Evolutionary conservation across 2,797 vertebrate genomes (phyloP), one percentile per base, ranked within the genome.

Genomic region (Pangasius djambal): DNA sequence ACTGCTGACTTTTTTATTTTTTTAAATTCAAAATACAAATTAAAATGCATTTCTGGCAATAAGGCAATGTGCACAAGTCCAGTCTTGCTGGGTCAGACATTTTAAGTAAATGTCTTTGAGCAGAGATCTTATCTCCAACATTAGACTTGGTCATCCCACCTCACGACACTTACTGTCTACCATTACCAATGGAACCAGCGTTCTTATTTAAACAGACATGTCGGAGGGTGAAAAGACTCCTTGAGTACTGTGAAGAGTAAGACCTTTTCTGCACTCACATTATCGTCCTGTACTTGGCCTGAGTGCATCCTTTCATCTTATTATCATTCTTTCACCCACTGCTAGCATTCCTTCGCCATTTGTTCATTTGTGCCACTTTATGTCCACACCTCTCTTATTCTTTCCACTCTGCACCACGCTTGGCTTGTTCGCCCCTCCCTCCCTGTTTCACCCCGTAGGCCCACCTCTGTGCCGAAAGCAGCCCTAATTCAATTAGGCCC

Each of bases 401-500:
- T 83, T 59, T 44, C 34, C 31, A 92, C 93, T 70, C 63, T 22
- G 16, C n/a, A 69, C 63, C 44, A 69, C n/a, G n/a, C 44, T 34
- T 52, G 48, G 48, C 65, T 85, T 55, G 48, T 55, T 70, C 93
- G 92, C 90, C 90, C 90, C 88, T 90, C 92, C 92, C 20, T 86
- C 72, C 59, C 25, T 18, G 48, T 63, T 89, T 87, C 74, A 88
- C 83, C 88, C 63, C 6, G 2, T 28, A 55, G 82, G 69, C 77
- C 88, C 87, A 86, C 83, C 75, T 82, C 88, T 89, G 90, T 93
- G 96, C 96, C 95, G 96, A 97, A 96, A 97, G 95, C 94, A 94
- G 93, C 92, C 95, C 93, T 96, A 95, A 97, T 96, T 97, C 96
- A 97, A 97, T 97, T 96, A 96, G 91, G 93, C 94, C 94, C 95